phyloP scores from a whole-genome alignment of 2,888 invertebrate genomes.

The Pachydiplax longipennis region DNA sequence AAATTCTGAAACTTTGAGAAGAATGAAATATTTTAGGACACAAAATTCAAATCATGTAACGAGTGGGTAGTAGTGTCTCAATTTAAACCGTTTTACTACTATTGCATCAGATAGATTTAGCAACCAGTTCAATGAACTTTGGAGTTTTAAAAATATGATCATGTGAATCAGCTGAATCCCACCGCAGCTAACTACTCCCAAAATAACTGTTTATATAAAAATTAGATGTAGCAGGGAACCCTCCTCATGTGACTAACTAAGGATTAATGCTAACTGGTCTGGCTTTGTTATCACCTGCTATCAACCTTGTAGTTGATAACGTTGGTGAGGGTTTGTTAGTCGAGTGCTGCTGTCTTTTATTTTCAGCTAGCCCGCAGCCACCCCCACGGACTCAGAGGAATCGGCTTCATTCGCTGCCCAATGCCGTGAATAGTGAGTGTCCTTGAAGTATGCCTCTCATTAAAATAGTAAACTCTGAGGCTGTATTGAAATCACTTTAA shows the following conservation, averaged over 20 bases:
- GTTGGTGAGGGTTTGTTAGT: constrained; percentile 25
- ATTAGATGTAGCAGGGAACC: background rate
- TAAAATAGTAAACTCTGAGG: background rate
- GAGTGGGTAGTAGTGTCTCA: too few relatives aligned
- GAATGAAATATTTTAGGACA: too few relatives aligned
- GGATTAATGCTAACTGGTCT: background rate
- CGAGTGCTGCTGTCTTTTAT: constrained; percentile 38
- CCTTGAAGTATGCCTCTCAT: constrained; percentile 34
- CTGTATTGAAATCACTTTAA: background rate
- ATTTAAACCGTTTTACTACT: too few relatives aligned
- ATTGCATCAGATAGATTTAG: too few relatives aligned
- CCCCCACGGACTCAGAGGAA: constrained; percentile 56
- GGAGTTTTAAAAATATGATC: too few relatives aligned
- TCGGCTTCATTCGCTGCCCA: constrained; percentile 57
- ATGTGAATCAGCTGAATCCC: too few relatives aligned
- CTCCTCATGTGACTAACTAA: too few relatives aligned
- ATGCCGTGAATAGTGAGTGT: constrained; percentile 56
- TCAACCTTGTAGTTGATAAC: background rate
- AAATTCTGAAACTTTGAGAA: too few relatives aligned
- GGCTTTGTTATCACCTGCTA: background rate
- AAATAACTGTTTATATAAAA: too few relatives aligned
- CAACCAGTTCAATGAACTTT: too few relatives aligned
- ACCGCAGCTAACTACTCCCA: too few relatives aligned
- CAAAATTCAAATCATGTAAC: too few relatives aligned
- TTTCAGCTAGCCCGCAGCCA: constrained; percentile 55